Evolutionary conservation across 2,888 invertebrate genomes (phyloP).

Genomic region (Laothoe populi): DNA sequence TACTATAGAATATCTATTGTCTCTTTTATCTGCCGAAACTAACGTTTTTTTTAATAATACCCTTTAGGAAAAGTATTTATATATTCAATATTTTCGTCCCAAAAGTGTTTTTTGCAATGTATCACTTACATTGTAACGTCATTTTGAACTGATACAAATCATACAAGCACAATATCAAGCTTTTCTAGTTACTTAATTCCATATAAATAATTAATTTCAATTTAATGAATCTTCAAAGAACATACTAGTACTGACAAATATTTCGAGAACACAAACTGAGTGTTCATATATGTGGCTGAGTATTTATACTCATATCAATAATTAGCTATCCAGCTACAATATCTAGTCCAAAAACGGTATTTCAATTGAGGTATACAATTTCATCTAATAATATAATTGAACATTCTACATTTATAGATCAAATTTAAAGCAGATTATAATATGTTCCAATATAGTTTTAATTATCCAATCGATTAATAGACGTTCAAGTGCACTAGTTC

Average conservation of each 20-base stretch:
- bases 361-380: constrained; percentile 18
- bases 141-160: constrained; percentile 9
- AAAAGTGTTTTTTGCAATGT: no score
- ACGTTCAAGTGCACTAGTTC: constrained; percentile 10
- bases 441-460: constrained; percentile 16
- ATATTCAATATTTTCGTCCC: no score
- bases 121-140: not conserved
- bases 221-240: not conserved
- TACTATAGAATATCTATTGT: no score
- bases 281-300: not conserved
- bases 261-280: not conserved
- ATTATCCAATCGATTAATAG: constrained; percentile 14
- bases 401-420: constrained; percentile 15
- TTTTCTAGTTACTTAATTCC: constrained; percentile 5
- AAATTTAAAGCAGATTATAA: constrained; percentile 19
- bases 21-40: no score
- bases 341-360: constrained; percentile 18
- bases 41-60: no score
- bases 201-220: not conserved
- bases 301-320: constrained; percentile 2
- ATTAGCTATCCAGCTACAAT: constrained; percentile 12
- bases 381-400: constrained; percentile 21
- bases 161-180: constrained; percentile 16
- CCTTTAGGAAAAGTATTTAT: no score
- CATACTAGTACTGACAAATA: not conserved